Evolutionary conservation across 2,797 vertebrate species (phyloP), one percentile per base, ranked within the genome.

Genomic region (Tarsius wallacei): DNA sequence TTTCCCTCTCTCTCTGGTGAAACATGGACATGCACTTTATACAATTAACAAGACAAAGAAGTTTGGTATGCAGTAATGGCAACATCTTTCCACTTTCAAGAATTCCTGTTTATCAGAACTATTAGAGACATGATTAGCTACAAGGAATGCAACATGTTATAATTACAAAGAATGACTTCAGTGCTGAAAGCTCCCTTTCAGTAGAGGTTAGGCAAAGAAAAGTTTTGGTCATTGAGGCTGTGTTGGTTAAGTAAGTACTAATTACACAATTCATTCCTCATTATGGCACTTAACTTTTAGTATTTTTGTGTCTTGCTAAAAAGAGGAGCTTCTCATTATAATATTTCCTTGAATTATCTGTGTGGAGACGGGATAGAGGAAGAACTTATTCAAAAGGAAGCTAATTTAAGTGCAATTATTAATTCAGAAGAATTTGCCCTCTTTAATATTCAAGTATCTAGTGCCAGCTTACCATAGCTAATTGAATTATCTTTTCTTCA

Each of bases 121-220:
- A 33, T 96, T 90, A 71, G 91, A 91, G 70, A 94, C 94, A 21
- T 3, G 94, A 96, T 96, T 92, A 97, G 90, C 68, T 97, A 73
- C 92, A 97, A 98, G 94, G 82, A 97, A 97, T 97, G 94, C 95
- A 94, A 71, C 90, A 97, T 91, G 66, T 90, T 96, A 83, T 97
- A 96, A 97, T 97, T 95, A 96, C 84, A 97, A 97, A 98, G 77
- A 89, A 93, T 0, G 16, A 95, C 74, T 94, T 86, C 96, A 97
- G 97, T 90, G 97, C 80, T 98, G 98, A 98, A 98, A 98, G 97
- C 5, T 61, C 94, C 95, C 94, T 98, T 98, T 99, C 98, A 98
- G 97, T 98, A 98, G 91, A 97, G 94, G 80, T 97, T 98, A 83
- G 97, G 90, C 93, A 98, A 96, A 95, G 97, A 97, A 96, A 97